Evolutionary conservation across 2,113 vertebrate species (phyloP).

Genomic region (Lasiurus cinereus): DNA sequence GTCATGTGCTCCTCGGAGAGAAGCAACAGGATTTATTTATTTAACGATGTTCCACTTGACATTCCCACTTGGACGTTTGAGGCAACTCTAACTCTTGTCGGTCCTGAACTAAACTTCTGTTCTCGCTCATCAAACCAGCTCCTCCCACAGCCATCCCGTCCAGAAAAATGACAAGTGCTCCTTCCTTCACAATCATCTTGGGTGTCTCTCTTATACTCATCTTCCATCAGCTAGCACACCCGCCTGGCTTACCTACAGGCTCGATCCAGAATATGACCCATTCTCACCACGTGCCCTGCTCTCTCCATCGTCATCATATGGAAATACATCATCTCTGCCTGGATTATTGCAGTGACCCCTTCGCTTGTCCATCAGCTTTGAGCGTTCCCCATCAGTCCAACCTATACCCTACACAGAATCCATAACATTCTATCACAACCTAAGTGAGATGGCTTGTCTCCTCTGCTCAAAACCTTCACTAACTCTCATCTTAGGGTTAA

Average conservation of each 20-base stretch:
- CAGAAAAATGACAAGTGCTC: neutral
- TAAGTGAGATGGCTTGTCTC: neutral
- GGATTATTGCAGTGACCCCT: neutral
- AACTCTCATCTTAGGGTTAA: neutral
- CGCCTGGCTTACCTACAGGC: neutral
- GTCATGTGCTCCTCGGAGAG: neutral
- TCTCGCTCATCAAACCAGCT: neutral
- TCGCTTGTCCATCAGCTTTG: rapidly evolving
- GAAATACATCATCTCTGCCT: neutral
- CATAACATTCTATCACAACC: neutral
- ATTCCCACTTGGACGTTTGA: neutral
- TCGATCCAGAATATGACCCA: neutral
- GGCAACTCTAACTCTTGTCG: neutral
- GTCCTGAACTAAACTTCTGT: neutral
- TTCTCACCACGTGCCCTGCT: neutral
- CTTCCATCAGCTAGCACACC: too few relatives aligned
- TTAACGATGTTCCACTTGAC: neutral
- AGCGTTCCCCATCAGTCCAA: neutral
- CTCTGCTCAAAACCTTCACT: neutral
- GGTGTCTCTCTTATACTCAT: neutral
- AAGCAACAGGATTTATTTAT: neutral
- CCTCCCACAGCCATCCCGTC: neutral
- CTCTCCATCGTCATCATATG: rapidly evolving
- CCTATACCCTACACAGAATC: neutral
- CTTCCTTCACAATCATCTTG: neutral